A percentile compares a stretch with the other conserved stretches of the same genome.
phyloP scores from a whole-genome alignment of 2,113 vertebrate species.

The Megaceryle torquata region DNA sequence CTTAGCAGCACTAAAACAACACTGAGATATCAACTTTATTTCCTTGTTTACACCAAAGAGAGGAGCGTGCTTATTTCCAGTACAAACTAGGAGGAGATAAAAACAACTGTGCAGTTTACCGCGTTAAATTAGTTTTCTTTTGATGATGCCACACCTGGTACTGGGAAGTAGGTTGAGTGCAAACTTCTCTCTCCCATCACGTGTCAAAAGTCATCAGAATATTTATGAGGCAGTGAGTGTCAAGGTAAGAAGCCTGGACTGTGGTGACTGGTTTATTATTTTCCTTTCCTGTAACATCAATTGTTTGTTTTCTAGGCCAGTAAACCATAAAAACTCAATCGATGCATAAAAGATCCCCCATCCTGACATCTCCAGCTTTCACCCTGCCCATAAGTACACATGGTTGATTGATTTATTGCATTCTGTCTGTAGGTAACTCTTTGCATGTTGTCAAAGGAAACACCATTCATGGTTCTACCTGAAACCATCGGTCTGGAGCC shows the following conservation, averaged over 20 bases:
- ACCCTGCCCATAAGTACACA: rapidly evolving
- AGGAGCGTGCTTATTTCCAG: neutral
- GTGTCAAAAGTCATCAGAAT: neutral
- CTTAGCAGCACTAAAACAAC: neutral
- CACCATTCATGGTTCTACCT: neutral
- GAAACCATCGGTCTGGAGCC: rapidly evolving
- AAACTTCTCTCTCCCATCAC: neutral
- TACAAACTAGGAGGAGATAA: neutral
- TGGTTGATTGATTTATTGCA: neutral
- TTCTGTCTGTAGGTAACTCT: neutral
- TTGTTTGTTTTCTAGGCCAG: neutral
- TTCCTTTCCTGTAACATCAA: neutral
- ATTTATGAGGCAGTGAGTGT: rapidly evolving
- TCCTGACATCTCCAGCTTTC: neutral
- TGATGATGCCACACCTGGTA: neutral
- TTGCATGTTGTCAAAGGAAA: neutral
- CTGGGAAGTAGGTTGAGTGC: neutral
- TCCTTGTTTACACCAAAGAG: neutral
- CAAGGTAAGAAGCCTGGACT: neutral
- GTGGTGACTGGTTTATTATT: too few species aligned
- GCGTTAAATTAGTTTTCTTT: neutral
- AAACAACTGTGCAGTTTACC: rapidly evolving
- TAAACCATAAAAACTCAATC: neutral
- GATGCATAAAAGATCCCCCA: neutral
- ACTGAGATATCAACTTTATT: neutral